Evolutionary conservation across 2,113 vertebrate species (phyloP), one percentile per base, ranked within the genome.

Genomic region (Ammodytes marinus): DNA sequence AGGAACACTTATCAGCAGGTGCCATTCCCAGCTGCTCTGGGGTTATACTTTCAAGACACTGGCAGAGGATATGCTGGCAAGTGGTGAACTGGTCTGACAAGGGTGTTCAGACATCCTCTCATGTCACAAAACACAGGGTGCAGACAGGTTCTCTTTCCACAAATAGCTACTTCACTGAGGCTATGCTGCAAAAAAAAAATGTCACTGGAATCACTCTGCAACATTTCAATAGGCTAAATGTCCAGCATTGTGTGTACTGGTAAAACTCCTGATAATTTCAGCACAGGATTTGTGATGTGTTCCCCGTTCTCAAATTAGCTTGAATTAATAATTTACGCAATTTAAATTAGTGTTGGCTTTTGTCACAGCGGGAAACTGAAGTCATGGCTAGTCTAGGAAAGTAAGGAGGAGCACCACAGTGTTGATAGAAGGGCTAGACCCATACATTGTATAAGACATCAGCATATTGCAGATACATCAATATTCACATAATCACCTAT

Each of bases 31-130:
- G 68, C 40, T 70, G 74, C 27, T 45, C 60, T 69, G 27, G 10
- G 17, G 49, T 67, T 74, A 39, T 64, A 46, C 39, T 80, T 82
- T 69, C 40, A 53, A 54, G 70, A 35, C 6, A 2, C 2, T 55
- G 55, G 61, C 10, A 68, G 43, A 57, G 15, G 27, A 42, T 35
- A 35, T 42, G 46, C 13, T 35, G 37, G 40, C 42, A 65, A 55
- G 50, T 12, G 50, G 19, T 46, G 64, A 58, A 59, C 55, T 75
- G 59, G 35, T 74, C 6, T n/a, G 35, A 50, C 46, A 9, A 53
- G 4, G 9, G 6, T 39, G 45, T 9, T 8, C 37, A 42, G 53
- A 8, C 11, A 14, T 5, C 43, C 5, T 7, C 39, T 13, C 46
- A 3, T 3, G 1, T 42, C 17, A 9, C 6, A 19, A 1, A 50